These are phyloP conservation scores for Cheilinus undulatus DNA, from an alignment of 2,113 vertebrate genomes.

Conservation along the genomic window DNA sequence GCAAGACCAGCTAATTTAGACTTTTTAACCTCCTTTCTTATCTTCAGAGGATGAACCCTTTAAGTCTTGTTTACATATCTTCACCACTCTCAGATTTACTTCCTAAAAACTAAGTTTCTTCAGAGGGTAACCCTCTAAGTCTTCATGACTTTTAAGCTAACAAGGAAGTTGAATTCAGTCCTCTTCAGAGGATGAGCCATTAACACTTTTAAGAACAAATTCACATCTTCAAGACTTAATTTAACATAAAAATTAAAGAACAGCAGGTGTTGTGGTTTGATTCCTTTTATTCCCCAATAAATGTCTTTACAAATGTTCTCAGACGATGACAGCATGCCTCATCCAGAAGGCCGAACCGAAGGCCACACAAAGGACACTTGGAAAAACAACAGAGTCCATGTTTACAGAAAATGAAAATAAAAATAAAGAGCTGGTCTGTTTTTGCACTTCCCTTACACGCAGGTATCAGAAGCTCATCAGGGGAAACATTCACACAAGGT, in stretches of 20 bases:
- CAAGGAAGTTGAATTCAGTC: too few relatives aligned
- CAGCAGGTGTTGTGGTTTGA: slow-evolving; percentile 1
- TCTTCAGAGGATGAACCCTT: too few relatives aligned
- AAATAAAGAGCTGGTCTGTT: background rate
- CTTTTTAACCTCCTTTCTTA: too few relatives aligned
- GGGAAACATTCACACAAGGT: slow-evolving; percentile 20
- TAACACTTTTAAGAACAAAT: too few relatives aligned
- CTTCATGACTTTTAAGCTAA: too few relatives aligned
- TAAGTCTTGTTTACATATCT: too few relatives aligned
- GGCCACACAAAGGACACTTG: slow-evolving; percentile 81
- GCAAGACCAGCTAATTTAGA: too few relatives aligned
- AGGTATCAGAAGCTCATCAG: slow-evolving; percentile 10
- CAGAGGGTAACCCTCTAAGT: too few relatives aligned
- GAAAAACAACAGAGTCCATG: slow-evolving; percentile 50
- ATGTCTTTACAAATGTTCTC: slow-evolving; percentile 73
- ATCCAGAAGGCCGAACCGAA: slow-evolving; percentile 31
- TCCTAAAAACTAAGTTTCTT: too few relatives aligned
- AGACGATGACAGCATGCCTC: slow-evolving; percentile 61
- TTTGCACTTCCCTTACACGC: slow-evolving; percentile 11
- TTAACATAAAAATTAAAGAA: background rate
- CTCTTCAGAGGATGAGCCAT: too few relatives aligned
- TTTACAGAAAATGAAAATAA: slow-evolving; percentile 44
- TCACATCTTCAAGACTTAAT: background rate
- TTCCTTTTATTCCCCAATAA: slow-evolving; percentile 78
- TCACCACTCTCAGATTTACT: too few relatives aligned